Evolutionary conservation across 30 jellyfish, hydroid and myxozoan species (phyloP), one percentile per base, ranked within the genome.

Genomic region (Pelagia noctiluca): DNA sequence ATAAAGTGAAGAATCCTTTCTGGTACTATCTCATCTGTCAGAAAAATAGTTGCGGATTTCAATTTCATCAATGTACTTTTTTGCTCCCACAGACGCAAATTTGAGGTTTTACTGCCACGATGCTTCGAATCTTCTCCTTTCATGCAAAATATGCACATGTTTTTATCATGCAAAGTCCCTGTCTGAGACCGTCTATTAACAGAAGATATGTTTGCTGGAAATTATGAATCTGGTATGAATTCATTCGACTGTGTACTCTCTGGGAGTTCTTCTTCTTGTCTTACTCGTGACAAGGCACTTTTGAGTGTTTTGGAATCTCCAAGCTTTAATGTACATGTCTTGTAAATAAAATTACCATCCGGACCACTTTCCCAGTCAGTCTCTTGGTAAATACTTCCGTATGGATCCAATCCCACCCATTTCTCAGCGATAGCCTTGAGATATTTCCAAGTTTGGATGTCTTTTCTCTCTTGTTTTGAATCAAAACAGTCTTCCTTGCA

Each of bases 401-500:
- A 60, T 60, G 72, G 72, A 60, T 60, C 72, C 21, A 42, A n/a
- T n/a, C n/a, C n/a, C n/a, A 60, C 36, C 72, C 72, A 60, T 60
- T 60, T 60, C 72, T 60, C 72, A 60, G 72, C 72, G 72, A 60
- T 60, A 60, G 34, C 72, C 72, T 60, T 60, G 72, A 60, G 72
- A 26, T 60, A 42, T 42, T 42, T 42, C 75, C 86, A 47, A 42
- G 37, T 71, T 23, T 71, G 84, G 80, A 67, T 67, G 80, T 67
- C 80, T 67, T 67, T 67, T 36, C 80, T 67, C 80, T 67, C 80
- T 67, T 67, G 66, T 26, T 67, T 67, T 67, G 80, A 67, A 67
- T 67, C 80, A 26, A 67, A 67, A 67, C 80, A 36, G 80, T 67
- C 62, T 67, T 67, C 80, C 80, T 67, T 67, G 80, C 80, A 32